Base-by-base conservation (phyloP, 2,888 invertebrate species). In the Magallana nippona region DNA sequence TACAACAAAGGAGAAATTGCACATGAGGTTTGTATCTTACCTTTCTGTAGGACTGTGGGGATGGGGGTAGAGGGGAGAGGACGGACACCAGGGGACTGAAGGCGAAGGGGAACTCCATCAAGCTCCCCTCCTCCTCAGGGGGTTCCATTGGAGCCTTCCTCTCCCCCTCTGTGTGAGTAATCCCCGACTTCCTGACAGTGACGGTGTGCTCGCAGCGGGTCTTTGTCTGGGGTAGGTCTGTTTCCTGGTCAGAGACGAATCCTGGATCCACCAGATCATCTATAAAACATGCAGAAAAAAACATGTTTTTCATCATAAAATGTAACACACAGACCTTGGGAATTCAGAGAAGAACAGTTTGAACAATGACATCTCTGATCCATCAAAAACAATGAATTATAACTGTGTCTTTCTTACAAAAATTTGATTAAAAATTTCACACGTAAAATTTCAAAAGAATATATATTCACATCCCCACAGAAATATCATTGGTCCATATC, bases 61-160 rank as follows among this genome's bases (percentile, higher is more conserved):
- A 87, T 3, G 89, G 89, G 44, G 90, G 89, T 13, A 90, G 86
- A 10, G 90, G 90, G 17, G 90, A 90, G 32, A 90, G 56, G 27
- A 88, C 87, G 19, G 84, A 82, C 44, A 84, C 85, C 11, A 90
- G 32, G 13, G 90, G 90, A 85, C 89, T 89, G 82, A 89, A 88
- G 8, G 88, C 85, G 88, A 88, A 89, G 10, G 79, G 80, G n/a
- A 86, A 56, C 71, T 85, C 83, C 15, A 80, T 81, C 27, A 86
- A 22, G 60, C 85, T 87, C 5, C 79, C 77, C 56, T 62, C 77
- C 60, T 86, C 88, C 84, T 82, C 86, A 17, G 22, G 56, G 19
- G 15, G 15, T 1, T 71, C 71, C 2, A 27, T 71, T 32, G 10
- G 5, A 1, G 10, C 15, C 32, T 71, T 71, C 71, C 13, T 71